Evolutionary conservation across 2,797 vertebrate species (phyloP), one percentile per base, ranked within the genome.

Genomic region (Tenualosa ilisha): DNA sequence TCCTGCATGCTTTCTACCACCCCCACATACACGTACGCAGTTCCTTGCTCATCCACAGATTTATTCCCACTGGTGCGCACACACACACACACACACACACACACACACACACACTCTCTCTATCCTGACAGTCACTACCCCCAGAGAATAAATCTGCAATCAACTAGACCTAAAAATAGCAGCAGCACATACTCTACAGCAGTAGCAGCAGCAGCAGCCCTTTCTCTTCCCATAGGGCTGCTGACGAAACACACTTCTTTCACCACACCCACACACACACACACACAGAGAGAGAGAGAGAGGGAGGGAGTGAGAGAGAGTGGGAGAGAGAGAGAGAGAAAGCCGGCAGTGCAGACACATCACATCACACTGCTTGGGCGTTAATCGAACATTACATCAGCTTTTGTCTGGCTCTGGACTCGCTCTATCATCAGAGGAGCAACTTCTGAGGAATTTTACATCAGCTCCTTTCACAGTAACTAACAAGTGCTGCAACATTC

Each of bases 101-200:
- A 37, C 24, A 68, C 65, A 83, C 84, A 65, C 82, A 65, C 83
- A 84, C 59, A 79, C 68, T 24, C 81, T n/a, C 75, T 53, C 83
- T 83, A 83, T 63, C 88, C 86, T 20, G 46, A 89, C 90, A 90
- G 89, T 59, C 92, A 87, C 89, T 90, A 90, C 93, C 93, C 92
- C 91, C 85, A 88, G 94, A 93, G 93, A 93, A 95, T 94, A 94
- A 94, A 95, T 95, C 93, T 93, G 94, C 94, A 95, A 95, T 96
- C 94, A 95, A 93, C 90, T 91, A 91, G 92, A 92, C 91, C 93
- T 95, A 94, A 94, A 95, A 96, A 95, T 96, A 95, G 91, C 91
- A 83, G 86, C 91, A 92, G 91, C 93, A 79, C 72, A 79, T 5
- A 79, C 72, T 79, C 72, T 46, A n/a, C 59, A 46, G 65, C 37